A percentile compares a stretch with the other conserved stretches of the same genome.
These are phyloP conservation scores for Drosophila cracens DNA, from an alignment of 2,888 invertebrate genomes.

Conservation along the genomic window DNA sequence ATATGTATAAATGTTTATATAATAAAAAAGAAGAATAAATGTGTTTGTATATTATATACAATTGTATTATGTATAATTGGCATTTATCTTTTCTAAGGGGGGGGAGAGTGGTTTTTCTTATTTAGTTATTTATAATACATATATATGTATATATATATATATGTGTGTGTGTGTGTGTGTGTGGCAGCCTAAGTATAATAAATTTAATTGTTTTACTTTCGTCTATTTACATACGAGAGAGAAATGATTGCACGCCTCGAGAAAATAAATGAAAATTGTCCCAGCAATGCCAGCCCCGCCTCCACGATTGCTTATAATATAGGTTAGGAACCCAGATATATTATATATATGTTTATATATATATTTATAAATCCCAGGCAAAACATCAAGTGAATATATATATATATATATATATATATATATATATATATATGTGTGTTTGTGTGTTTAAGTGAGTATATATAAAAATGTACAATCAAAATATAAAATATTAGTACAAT, in stretches of 20 bases:
- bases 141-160: no score
- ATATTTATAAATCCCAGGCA: constrained; percentile 6
- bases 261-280: constrained; percentile 31
- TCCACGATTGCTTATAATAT: neutral
- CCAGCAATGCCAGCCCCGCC: constrained; percentile 30
- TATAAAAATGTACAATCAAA: neutral
- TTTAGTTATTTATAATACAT: neutral
- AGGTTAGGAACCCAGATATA: constrained; percentile 30
- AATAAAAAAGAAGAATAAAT: constrained; percentile 17
- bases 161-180: neutral
- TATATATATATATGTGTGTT: no score
- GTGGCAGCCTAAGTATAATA: neutral
- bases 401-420: neutral
- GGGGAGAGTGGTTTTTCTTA: neutral
- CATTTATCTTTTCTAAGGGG: neutral
- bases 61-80: constrained; percentile 9
- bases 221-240: constrained; percentile 34
- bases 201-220: neutral
- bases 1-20: constrained; percentile 19
- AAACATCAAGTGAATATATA: constrained; percentile 15
- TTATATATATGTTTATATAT: neutral
- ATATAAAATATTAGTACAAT: neutral
- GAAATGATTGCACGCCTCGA: constrained; percentile 39
- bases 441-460: neutral
- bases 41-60: neutral